Evolutionary conservation across 2,797 vertebrate genomes (phyloP), one percentile per base, ranked within the genome.

Genomic region (Anguilla obscura): DNA sequence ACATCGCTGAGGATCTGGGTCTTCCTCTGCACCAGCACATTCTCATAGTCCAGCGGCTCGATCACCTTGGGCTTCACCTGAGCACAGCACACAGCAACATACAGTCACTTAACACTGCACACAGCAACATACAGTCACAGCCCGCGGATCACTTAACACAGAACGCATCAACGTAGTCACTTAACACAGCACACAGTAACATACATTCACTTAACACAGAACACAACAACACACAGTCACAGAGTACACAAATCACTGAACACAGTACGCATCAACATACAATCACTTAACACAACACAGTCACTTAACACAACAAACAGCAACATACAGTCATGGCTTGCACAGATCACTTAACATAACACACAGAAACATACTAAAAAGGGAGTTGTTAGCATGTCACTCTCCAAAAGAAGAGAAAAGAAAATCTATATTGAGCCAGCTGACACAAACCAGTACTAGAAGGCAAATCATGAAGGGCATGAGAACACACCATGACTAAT

Each of bases 1-100:
- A 95, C 95, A 92, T 99, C 98, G 0, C 97, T 98, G 93, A 99
- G 93, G 93, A 99, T 99, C 93, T 99, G 98, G 0, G 97, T 99
- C 93, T 98, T 99, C 94, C 97, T 98, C 93, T 99, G 98, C 30
- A 98, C 94, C 0, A 99, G 94, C 87, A 99, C 97, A 91, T 96
- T 98, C 94, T 99, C 98, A 18, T 99, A 99, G 94, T 99, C 98
- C 90, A 99, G 96, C 0, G 98, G 98, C 93, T 99, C 98, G 16
- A 99, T 97, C 86, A 98, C 93, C 94, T 99, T 99, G 12, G 98
- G 97, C 92, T 98, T 99, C 50, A 97, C 97, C 98, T 99, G 88
- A 1, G 93, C 90, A 92, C 86, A 1, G 90, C 88, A 92, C 1
- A 2, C 0, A 4, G 71, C 74, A 66, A 88, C 79, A 82, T 50